Evolutionary conservation across 2,888 invertebrate genomes (phyloP).

Genomic region (Protonemura montana): DNA sequence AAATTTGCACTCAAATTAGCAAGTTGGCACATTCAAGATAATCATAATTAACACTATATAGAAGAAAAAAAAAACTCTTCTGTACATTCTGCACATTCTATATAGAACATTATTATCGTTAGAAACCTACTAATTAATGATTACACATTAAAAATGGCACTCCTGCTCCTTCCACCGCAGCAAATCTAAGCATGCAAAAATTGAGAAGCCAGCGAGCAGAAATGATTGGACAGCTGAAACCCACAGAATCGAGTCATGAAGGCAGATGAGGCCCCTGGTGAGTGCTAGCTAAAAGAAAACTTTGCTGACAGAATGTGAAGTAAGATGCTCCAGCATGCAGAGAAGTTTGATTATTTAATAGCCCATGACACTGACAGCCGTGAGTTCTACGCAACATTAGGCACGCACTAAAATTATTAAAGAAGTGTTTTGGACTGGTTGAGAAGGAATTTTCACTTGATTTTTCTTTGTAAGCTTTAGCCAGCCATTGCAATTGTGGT

Average conservation of each 20-base stretch:
- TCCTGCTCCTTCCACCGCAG: not conserved
- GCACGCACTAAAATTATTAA: not conserved
- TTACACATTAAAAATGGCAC: not conserved
- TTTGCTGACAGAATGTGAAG: not conserved
- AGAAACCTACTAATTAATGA: too few relatives aligned
- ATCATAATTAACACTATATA: not conserved
- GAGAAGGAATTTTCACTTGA: slow-evolving; percentile 24
- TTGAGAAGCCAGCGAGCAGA: not conserved
- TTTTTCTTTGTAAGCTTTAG: not conserved
- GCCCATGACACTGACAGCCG: not conserved
- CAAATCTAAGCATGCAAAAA: not conserved
- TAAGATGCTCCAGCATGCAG: not conserved
- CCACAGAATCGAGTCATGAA: not conserved
- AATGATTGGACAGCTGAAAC: not conserved
- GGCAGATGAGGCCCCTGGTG: not conserved
- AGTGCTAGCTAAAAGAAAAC: not conserved
- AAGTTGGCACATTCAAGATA: not conserved
- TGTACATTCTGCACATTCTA: not conserved
- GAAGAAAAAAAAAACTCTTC: not conserved
- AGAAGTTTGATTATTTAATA: not conserved
- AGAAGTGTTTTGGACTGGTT: not conserved
- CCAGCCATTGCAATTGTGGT: not conserved
- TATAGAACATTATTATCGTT: too few relatives aligned
- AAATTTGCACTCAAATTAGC: not conserved
- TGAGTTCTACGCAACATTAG: not conserved